phyloP scores from a whole-genome alignment of 2,888 invertebrate genomes.

The Rhaphigaster nebulosa region DNA sequence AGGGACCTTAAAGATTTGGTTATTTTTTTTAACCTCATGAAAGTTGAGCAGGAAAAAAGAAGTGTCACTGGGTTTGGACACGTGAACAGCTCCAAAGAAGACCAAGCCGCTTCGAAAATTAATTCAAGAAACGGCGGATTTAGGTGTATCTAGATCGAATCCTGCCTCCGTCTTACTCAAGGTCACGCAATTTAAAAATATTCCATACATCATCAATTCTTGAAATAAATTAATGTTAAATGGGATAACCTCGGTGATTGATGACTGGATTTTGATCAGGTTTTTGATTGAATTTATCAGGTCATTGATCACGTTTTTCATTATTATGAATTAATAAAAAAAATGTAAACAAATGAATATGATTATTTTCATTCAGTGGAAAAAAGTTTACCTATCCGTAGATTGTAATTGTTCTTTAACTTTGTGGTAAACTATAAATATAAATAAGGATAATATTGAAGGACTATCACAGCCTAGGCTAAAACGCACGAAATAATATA shows the following conservation, averaged over 20 bases:
- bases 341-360: too few species aligned
- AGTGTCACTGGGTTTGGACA: neutral
- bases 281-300: too few species aligned
- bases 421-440: neutral
- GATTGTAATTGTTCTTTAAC: neutral
- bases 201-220: too few species aligned
- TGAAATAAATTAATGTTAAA: too few species aligned
- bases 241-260: too few species aligned
- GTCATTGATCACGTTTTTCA: too few species aligned
- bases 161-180: neutral
- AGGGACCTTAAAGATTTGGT: slow-evolving; percentile 34
- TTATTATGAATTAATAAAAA: too few species aligned
- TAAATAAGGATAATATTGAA: neutral
- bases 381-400: neutral
- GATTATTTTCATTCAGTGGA: neutral
- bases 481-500: neutral
- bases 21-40: slow-evolving; percentile 34
- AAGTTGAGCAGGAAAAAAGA: slow-evolving; percentile 31
- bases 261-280: too few species aligned
- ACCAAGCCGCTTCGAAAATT: neutral
- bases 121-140: slow-evolving; percentile 32
- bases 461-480: neutral
- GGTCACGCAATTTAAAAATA: neutral
- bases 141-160: neutral
- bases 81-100: slow-evolving; percentile 9